A percentile compares a stretch with the other conserved stretches of the same genome.
These are phyloP conservation scores for Clepsis dumicolana DNA, from an alignment of 2,888 invertebrate genomes.

Conservation along the genomic window DNA sequence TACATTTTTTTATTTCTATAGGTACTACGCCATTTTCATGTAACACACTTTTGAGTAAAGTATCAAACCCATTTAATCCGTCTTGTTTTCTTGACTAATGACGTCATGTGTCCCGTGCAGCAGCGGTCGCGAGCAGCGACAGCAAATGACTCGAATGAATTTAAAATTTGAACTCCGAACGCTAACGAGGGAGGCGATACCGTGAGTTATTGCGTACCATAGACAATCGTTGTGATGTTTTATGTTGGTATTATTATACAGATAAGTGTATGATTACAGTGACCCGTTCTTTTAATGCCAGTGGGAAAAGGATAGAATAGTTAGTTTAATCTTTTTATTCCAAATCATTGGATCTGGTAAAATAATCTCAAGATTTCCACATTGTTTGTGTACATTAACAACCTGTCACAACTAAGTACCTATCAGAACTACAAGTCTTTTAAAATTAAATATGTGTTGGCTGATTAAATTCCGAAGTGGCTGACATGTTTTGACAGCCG, in stretches of 20 bases:
- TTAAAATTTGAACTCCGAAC: conserved; percentile 80
- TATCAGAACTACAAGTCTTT: too few species aligned
- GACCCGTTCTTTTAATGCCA: background rate
- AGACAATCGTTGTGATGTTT: conserved; percentile 22
- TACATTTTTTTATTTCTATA: too few species aligned
- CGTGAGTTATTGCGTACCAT: conserved; percentile 67
- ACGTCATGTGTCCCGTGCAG: conserved; percentile 84
- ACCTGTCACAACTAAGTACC: too few species aligned
- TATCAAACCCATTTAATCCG: conserved; percentile 57
- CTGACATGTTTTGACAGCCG: background rate
- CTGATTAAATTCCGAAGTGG: background rate
- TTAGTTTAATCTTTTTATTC: too few species aligned
- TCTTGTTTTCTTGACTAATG: conserved; percentile 74
- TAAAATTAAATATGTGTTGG: background rate
- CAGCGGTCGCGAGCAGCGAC: conserved; percentile 66
- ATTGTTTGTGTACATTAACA: background rate
- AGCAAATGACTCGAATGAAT: conserved; percentile 85
- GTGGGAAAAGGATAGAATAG: background rate
- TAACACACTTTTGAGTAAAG: conserved; percentile 39
- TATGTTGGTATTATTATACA: background rate
- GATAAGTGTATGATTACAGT: background rate
- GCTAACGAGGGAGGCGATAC: conserved; percentile 78
- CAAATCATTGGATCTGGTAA: too few species aligned
- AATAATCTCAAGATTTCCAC: background rate
- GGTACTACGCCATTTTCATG: background rate